Conservation (phyloP, 2,888 invertebrate species). For the Conchocele bisecta region DNA sequence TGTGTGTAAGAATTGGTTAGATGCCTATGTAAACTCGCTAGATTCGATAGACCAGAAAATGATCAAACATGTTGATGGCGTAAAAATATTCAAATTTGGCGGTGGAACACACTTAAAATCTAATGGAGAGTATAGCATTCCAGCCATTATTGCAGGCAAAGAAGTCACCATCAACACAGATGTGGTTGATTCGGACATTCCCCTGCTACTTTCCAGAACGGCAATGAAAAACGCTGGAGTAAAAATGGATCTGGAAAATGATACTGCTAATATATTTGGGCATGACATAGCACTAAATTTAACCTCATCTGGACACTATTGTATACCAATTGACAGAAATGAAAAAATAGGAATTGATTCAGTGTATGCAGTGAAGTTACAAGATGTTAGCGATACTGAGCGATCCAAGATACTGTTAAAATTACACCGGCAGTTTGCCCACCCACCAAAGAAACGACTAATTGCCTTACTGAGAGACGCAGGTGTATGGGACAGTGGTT, state of each 20-base stretch:
- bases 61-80: constrained; percentile 12
- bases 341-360: neutral
- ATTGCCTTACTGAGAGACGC: constrained; percentile 31
- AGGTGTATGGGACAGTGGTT: constrained; percentile 13
- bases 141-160: constrained; percentile 23
- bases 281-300: constrained; percentile 37
- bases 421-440: constrained; percentile 29
- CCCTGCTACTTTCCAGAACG: constrained; percentile 22
- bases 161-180: constrained; percentile 29
- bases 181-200: constrained; percentile 45
- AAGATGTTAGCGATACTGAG: neutral
- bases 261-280: constrained; percentile 34
- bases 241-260: constrained; percentile 48
- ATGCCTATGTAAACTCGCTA: constrained; percentile 18
- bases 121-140: constrained; percentile 18
- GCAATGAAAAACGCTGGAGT: constrained; percentile 43
- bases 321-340: constrained; percentile 33
- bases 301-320: constrained; percentile 49
- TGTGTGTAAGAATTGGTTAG: too few species aligned
- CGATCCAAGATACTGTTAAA: neutral
- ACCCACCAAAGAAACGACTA: constrained; percentile 27
- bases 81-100: constrained; percentile 36
- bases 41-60: constrained; percentile 6
- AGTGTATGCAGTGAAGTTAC: neutral
- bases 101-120: constrained; percentile 26